Base-by-base conservation (phyloP, 2,113 vertebrate species). In the Tricholaema leucomelas region DNA sequence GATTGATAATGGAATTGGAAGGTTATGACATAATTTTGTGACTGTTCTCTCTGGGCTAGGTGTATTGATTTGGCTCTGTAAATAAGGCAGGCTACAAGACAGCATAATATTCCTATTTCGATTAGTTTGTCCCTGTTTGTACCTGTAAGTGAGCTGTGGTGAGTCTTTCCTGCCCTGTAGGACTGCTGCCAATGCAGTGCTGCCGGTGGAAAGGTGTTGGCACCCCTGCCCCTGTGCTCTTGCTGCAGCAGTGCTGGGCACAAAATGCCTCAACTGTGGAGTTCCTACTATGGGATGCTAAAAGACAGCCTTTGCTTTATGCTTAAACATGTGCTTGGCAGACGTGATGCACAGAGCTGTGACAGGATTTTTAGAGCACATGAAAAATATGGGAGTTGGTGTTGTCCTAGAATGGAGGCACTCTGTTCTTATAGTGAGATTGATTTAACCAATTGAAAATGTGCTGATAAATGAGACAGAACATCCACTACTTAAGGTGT, bases 211-310 rank as follows among this genome's bases (percentile, higher is more conserved):
- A 25, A 31, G 25, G 48, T 23, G 21, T 1, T 14, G 6, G n/a
- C 8, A 5, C 7, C 27, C 9, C n/a, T 5, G 31, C 18, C n/a
- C 23, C 75, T 18, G 38, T 5, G 1, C 16, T 0, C 0, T 0
- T 30, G 38, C 30, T 6, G 33, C 15, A 1, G 0, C 13, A 3
- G 10, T 3, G 40, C 70, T 36, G 1, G 3, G 13, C 27, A 50
- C 71, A 10, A 2, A 23, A 15, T 40, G 7, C 23, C 20, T 44
- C 33, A 23, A 33, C 44, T 88, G 10, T 38, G 56, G 56, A 60
- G 15, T 64, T n/a, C n/a, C 46, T 83, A 1, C 50, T 20, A 9
- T 27, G 19, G 28, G 13, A 33, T 65, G 40, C 31, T 67, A 18
- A 55, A 69, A 69, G 35, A 9, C 61, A 77, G 24, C 9, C 48